Base-by-base conservation (phyloP, 2,797 vertebrate species). In the Pelobates cultripes region DNA sequence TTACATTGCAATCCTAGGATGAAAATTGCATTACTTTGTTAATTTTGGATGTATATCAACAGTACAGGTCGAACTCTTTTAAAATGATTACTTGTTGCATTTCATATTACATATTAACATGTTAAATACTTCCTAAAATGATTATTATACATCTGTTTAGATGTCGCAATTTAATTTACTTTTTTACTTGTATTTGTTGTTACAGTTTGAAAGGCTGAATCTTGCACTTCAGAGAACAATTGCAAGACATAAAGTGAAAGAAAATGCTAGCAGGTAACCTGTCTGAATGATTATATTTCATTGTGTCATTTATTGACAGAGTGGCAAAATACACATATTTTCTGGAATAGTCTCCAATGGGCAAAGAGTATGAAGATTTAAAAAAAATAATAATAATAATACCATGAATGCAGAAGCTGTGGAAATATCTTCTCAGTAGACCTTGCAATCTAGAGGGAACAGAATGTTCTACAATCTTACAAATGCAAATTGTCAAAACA, bases 201-300 rank as follows among this genome's bases (percentile, higher is more conserved):
- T 88, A 43, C 89, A 99, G 98, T 95, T 96, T 92, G 94, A 97
- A 86, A 95, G 93, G 85, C 92, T 99, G 87, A 94, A 95, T 75
- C 89, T 94, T 88, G 97, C 98, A 55, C 93, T 99, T 87, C 93
- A 95, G 79, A 94, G 95, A 92, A 92, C 96, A 86, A 89, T 96
- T 89, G 90, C 91, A 86, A 94, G 91, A 83, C 90, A 94, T 86
- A 90, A 87, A 87, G 90, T 92, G 85, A 93, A 95, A 87, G 87
- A 91, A 84, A 92, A 7, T 42, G 9, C 64, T 41, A 79, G 79
- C 83, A 95, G 98, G 98, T 99, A 94, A 91, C 89, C 81, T 67
- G 43, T 53, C 79, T 64, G n/a, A 15, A 45, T 70, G 41, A 44
- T 45, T 15, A 14, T 44, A 15, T 70, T 3, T 13, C 14, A 15